Evolutionary conservation across 2,113 vertebrate species (phyloP), one percentile per base, ranked within the genome.

Genomic region (Motacilla alba): DNA sequence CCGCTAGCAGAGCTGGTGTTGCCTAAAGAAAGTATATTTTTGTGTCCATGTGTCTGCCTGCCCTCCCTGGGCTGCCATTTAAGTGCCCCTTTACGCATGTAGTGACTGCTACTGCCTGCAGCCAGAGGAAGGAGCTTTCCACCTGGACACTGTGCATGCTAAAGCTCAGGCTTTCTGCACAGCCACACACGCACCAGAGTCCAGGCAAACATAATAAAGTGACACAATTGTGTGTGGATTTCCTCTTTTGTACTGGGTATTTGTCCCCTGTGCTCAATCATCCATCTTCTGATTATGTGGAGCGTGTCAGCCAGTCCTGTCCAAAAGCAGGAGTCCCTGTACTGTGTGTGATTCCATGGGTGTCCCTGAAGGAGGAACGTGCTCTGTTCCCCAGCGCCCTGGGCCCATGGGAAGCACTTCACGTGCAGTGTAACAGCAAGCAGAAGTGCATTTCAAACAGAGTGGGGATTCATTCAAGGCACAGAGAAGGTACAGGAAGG

Each of bases 131-230:
- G 43, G 33, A 44, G 52, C 31, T 74, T 52, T 60, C 6, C 5
- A 43, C 68, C 80, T 33, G 15, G 63, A 33, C 46, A 15, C 82
- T 66, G 66, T 58, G 49, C 1, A 2, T 46, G 41, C 72, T 67
- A 35, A 35, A 35, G 35, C 35, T 33, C 10, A 1, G 87, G 56
- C 87, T 91, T 77, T 14, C 62, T 87, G 86, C 75, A 21, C 56
- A 2, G 27, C 73, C 18, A 19, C 1, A 7, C 68, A 74, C 21
- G 4, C 0, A 0, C 78, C 60, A 15, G 28, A 72, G 67, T 6
- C 47, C 37, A n/a, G 67, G 55, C 56, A 44, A 56, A 35, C 22
- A 3, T 6, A 96, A 96, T 93, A 96, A 97, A 96, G 12, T 53
- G 39, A 87, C 41, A 37, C 33, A 37, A 1, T 0, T 74, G 23